Evolutionary conservation across 2,888 invertebrate species (phyloP), one percentile per base, ranked within the genome.

Genomic region (Macrophya annulata): DNA sequence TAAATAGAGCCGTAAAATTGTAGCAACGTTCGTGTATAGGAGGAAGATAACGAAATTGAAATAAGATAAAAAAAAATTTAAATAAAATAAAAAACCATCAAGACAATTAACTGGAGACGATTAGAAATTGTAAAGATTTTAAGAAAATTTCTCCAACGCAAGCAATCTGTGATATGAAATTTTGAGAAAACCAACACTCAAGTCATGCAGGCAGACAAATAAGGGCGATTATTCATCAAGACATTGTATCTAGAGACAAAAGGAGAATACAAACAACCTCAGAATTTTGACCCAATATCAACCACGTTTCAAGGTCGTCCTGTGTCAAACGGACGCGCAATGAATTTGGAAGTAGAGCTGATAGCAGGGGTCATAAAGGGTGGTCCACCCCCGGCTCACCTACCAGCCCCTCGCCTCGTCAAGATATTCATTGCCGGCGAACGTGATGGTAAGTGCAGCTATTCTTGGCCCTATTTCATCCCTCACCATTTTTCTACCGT

Each of bases 381-480:
- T 76, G 91, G 91, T 6, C 90, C 90, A 65, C 92, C 93, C n/a
- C 93, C 93, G 15, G 86, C 90, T 12, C 91, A 92, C 87, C 86
- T 93, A 94, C 95, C 95, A 6, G 95, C 95, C 72, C 95, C 95
- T 4, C 93, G 95, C 25, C 94, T 95, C 71, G 94, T 95, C 89
- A 95, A 95, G 92, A 95, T 95, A 89, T 95, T 94, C 91, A 94
- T 95, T 86, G 95, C 95, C 68, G 95, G 95, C 12, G 94, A 94
- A 87, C 94, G 94, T 90, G 94, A 95, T 93, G 95, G 95, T 95
- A 89, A 92, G 93, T 89, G 76, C 59, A 40, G 48, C 48, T 31
- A 71, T 51, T 37, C 21, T 81, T 62, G n/a, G n/a, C 55, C 17
- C 31, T 77, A 77, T 77, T 51, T 77, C 72, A 45, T 55, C 55